Base-by-base conservation (phyloP, 2,113 vertebrate species). In the Malurus melanocephalus region DNA sequence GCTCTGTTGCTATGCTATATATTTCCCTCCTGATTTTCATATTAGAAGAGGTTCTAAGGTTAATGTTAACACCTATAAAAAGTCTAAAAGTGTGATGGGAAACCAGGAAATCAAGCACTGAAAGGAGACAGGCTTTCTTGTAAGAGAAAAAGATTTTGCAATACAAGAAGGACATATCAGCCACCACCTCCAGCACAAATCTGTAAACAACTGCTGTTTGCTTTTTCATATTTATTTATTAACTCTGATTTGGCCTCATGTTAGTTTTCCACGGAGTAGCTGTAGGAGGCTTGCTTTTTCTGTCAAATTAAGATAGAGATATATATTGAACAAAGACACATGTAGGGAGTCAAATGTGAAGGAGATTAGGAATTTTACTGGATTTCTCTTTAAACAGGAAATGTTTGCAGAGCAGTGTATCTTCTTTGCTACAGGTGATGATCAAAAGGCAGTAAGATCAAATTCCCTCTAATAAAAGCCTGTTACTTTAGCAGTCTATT, bases 301-400 rank as follows among this genome's bases (percentile, higher is more conserved):
- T 59, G 26, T 30, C 4, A 78, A 45, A 48, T 57, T 52, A 71
- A 40, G 35, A 18, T 26, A 42, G 53, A 59, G 13, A 2, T 27
- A 24, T 20, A 21, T 43, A 45, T n/a, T 40, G 56, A 64, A 13
- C 64, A 67, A 61, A 84, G 14, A 13, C 35, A 4, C 12, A 16
- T 21, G 8, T 11, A 55, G 7, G 9, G 30, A 79, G 6, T 45
- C 30, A 71, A 64, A 3, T 0, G 0, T 60, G 40, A 72, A 59
- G 26, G 21, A 64, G 10, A 40, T 48, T 10, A 64, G 27, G 45
- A 45, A 43, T 76, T 83, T 73, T 77, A 62, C 46, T 64, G 52
- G 9, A 28, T 71, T 57, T 55, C 6, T 51, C 72, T 78, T 75
- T 56, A 67, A 79, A 16, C 7, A 27, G 49, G 22, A 78, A 66